Base-by-base conservation (phyloP, 2,797 vertebrate species). In the Tolypeutes matacus region DNA sequence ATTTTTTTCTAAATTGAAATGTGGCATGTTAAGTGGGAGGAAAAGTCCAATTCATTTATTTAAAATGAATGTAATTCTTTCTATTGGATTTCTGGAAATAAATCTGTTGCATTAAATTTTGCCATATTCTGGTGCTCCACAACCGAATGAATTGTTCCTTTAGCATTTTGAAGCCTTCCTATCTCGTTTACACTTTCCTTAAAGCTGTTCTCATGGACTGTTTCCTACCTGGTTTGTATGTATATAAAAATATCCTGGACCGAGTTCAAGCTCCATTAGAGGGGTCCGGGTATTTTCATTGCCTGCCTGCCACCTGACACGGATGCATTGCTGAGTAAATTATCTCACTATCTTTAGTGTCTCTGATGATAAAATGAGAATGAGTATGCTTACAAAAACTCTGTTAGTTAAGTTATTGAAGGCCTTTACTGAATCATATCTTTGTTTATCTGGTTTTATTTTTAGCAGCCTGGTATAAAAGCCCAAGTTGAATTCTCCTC, bases 241-340 rank as follows among this genome's bases (percentile, higher is more conserved):
- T 76, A 53, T 39, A 62, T 94, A 93, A 95, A 93, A 93, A 95
- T 96, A 69, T 86, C 64, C 90, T 94, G 88, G 92, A 58, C 85
- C 42, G 39, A 29, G 25, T 83, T 96, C 96, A 92, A 93, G 56
- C 70, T 95, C 42, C 53, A 65, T 65, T 91, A 31, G 69, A 72
- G 25, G 20, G 49, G 64, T 1, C 17, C 53, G 60, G 84, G 18
- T 81, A 53, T 83, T 93, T 62, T 67, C 29, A 73, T 42, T 0
- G 1, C 0, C 14, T 92, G 92, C 53, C 86, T 96, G 31, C 65
- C 34, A 3, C 86, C 21, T 56, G 86, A 94, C 83, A 91, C 0
- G 11, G 77, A 18, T 96, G 89, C 65, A 95, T 93, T 95, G 89
- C 83, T 91, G 67, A 96, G 76, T 89, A 95, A 93, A 94, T 96